Percentiles rank a stretch among this genome's conserved stretches.
These are phyloP conservation scores for Synanthedon myopaeformis DNA, from an alignment of 2,888 invertebrate species.

Conservation along the genomic window DNA sequence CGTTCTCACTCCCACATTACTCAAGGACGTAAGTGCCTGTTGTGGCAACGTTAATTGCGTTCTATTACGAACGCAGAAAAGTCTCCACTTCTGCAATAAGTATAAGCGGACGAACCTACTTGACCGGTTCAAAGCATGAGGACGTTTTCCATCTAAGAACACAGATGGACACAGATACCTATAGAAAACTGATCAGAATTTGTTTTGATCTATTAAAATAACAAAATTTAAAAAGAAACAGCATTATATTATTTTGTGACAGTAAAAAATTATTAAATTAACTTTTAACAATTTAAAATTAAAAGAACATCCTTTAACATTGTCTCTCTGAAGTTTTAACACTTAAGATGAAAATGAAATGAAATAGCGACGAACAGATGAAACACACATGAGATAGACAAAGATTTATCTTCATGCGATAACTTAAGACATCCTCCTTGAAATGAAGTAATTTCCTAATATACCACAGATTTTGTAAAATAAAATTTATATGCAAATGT, in stretches of 20 bases:
- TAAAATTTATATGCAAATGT: neutral
- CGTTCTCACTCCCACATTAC: constrained; percentile 31
- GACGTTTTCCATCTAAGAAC: constrained; percentile 16
- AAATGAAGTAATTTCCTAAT: neutral
- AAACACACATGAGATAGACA: too few species aligned
- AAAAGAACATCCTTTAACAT: too few species aligned
- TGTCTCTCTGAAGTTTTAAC: neutral
- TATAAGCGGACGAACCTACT: constrained; percentile 11
- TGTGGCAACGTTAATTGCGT: constrained; percentile 26
- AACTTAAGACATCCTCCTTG: too few species aligned
- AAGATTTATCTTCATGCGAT: too few species aligned
- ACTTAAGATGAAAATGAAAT: neutral
- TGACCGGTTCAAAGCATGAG: constrained; percentile 18
- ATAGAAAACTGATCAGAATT: too few species aligned
- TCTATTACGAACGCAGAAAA: constrained; percentile 14
- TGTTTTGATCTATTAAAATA: too few species aligned
- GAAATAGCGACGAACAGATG: too few species aligned
- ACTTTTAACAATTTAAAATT: too few species aligned
- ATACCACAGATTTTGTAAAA: neutral
- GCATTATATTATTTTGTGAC: too few species aligned
- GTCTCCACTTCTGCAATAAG: constrained; percentile 9
- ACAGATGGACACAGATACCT: constrained; percentile 5
- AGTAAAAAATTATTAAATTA: too few species aligned
- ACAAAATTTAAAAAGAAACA: too few species aligned
- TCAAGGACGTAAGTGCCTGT: constrained; percentile 44